Percentiles rank a stretch among this genome's conserved stretches.
Conservation (phyloP, 1,140 invertebrate genomes). For the Euglossa dilemma region DNA sequence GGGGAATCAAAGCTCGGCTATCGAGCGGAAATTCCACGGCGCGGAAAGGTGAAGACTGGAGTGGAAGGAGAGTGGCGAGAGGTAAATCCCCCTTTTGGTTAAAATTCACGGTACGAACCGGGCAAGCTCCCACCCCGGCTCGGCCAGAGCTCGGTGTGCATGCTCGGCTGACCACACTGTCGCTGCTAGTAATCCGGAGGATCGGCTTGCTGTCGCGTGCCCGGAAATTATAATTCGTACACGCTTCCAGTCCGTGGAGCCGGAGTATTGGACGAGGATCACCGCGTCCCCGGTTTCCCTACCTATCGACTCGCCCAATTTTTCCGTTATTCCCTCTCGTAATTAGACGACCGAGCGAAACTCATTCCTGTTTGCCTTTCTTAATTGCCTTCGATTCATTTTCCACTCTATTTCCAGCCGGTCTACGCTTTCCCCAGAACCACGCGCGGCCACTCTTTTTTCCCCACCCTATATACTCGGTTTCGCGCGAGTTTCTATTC, state of each 20-base stretch:
- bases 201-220: constrained; percentile 55
- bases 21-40: constrained; percentile 39
- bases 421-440: too few relatives aligned
- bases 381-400: too few relatives aligned
- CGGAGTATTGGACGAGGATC: constrained; percentile 36
- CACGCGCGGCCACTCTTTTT: neutral
- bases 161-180: constrained; percentile 57
- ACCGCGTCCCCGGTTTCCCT: neutral
- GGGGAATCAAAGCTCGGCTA: constrained; percentile 37
- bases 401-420: too few relatives aligned
- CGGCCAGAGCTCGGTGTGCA: constrained; percentile 40
- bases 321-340: neutral
- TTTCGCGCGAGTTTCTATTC: neutral
- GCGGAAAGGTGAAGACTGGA: constrained; percentile 45
- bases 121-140: neutral
- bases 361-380: too few relatives aligned
- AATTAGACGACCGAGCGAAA: neutral
- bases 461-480: too few relatives aligned
- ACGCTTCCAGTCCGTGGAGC: constrained; percentile 20
- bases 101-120: constrained; percentile 55
- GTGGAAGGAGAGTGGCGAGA: constrained; percentile 27
- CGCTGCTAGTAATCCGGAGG: constrained; percentile 52
- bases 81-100: constrained; percentile 54
- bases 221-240: constrained; percentile 57
- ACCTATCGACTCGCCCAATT: neutral